These are phyloP conservation scores for Cyanistes caeruleus DNA, from an alignment of 2,113 vertebrate species.

Conservation along the genomic window DNA sequence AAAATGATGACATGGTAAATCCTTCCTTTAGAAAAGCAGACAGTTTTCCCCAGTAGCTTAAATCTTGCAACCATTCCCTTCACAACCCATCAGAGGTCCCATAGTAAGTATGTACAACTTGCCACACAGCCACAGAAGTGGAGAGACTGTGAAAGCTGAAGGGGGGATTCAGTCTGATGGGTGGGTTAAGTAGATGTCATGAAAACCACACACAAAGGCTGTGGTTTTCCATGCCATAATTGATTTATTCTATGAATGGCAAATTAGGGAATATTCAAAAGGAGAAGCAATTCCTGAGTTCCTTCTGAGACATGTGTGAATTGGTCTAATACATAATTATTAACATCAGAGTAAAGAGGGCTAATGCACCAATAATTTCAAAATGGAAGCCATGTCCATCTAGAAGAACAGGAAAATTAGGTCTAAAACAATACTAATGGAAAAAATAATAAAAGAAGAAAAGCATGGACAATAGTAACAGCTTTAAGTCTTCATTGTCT, in stretches of 20 bases:
- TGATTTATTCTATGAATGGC: neutral
- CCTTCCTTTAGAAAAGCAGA: neutral
- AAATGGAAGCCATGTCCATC: neutral
- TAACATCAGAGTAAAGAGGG: neutral
- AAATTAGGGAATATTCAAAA: neutral
- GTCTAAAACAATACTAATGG: neutral
- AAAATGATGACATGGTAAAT: neutral
- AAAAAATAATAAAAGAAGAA: neutral
- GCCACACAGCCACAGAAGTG: neutral
- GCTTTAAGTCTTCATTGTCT: neutral
- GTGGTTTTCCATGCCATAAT: neutral
- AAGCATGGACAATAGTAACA: neutral
- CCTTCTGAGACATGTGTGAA: neutral
- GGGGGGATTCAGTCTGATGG: neutral
- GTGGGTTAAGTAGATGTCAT: neutral
- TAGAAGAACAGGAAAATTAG: neutral
- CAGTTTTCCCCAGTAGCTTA: neutral
- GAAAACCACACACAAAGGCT: constrained; percentile 3
- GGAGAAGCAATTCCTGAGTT: neutral
- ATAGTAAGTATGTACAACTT: neutral
- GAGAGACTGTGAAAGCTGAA: neutral
- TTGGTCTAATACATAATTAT: neutral
- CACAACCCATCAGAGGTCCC: neutral
- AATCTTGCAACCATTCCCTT: neutral
- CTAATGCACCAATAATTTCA: neutral